These are phyloP conservation scores for Scolopax mira DNA, from an alignment of 2,113 vertebrate species.

Conservation along the genomic window DNA sequence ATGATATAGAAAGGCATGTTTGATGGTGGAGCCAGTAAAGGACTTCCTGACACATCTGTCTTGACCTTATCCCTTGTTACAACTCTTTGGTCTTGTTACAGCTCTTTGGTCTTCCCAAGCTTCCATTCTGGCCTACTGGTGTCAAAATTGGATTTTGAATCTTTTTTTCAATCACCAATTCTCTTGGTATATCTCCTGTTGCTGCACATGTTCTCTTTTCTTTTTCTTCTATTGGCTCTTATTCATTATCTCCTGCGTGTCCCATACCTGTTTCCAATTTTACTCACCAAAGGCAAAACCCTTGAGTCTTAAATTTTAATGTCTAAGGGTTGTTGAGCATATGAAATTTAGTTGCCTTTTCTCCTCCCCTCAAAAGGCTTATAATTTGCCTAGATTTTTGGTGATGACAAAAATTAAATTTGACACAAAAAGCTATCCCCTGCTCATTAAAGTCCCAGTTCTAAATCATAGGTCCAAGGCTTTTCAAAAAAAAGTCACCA, in stretches of 20 bases:
- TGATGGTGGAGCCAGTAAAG: background rate
- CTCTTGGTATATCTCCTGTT: background rate
- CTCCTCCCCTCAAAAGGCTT: constrained; percentile 32
- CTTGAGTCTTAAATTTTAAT: background rate
- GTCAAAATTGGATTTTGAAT: background rate
- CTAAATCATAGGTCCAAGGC: constrained; percentile 25
- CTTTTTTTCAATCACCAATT: background rate
- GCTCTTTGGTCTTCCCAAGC: background rate
- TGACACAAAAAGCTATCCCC: constrained; percentile 33
- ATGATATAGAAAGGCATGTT: accelerated
- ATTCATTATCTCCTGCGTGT: background rate
- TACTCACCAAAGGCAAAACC: background rate
- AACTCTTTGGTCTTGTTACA: background rate
- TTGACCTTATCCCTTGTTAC: background rate
- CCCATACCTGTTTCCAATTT: constrained; percentile 33
- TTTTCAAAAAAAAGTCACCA: constrained; percentile 16
- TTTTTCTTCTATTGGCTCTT: background rate
- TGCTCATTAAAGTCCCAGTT: constrained; percentile 19
- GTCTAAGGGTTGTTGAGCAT: constrained; percentile 38
- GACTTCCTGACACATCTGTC: background rate
- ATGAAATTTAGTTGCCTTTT: constrained; percentile 32
- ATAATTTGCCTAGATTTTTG: constrained; percentile 23
- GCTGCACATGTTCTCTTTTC: background rate
- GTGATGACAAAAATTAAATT: constrained; percentile 53
- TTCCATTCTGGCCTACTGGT: background rate